These are phyloP conservation scores for Wiebesia pumilae DNA, from an alignment of 1,140 invertebrate species.

Conservation along the genomic window DNA sequence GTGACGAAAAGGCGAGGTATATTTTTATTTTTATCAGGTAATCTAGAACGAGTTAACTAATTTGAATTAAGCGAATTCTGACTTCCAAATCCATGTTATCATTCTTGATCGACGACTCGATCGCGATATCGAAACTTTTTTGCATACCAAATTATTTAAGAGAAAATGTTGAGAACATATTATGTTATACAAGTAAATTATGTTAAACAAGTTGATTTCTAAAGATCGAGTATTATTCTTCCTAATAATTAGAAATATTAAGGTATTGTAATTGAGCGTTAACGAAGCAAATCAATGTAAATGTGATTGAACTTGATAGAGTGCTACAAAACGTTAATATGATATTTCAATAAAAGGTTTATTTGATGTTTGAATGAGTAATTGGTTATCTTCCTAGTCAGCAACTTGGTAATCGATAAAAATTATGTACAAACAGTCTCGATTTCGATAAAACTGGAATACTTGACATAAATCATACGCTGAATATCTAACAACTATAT, in stretches of 20 bases:
- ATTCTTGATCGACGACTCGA: neutral
- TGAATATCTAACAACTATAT: constrained; percentile 12
- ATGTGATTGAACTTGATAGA: neutral
- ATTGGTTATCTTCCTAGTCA: neutral
- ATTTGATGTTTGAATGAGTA: constrained; percentile 16
- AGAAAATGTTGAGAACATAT: constrained; percentile 2
- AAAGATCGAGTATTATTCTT: neutral
- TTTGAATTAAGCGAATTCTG: neutral
- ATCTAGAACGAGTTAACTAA: neutral
- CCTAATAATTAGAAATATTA: constrained; percentile 42
- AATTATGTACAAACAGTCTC: neutral
- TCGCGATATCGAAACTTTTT: constrained; percentile 6
- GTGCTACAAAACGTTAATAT: neutral
- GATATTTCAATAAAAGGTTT: neutral
- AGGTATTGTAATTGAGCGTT: neutral
- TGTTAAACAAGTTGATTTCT: neutral
- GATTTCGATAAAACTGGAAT: constrained; percentile 1
- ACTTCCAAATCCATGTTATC: neutral
- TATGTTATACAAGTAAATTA: neutral
- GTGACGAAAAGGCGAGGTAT: neutral
- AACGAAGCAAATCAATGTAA: neutral
- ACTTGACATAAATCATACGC: constrained; percentile 12
- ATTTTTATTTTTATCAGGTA: neutral
- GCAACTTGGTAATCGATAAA: neutral
- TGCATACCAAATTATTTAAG: neutral